phyloP scores from a whole-genome alignment of 2,888 invertebrate genomes.

The Drosophila ochracea region DNA sequence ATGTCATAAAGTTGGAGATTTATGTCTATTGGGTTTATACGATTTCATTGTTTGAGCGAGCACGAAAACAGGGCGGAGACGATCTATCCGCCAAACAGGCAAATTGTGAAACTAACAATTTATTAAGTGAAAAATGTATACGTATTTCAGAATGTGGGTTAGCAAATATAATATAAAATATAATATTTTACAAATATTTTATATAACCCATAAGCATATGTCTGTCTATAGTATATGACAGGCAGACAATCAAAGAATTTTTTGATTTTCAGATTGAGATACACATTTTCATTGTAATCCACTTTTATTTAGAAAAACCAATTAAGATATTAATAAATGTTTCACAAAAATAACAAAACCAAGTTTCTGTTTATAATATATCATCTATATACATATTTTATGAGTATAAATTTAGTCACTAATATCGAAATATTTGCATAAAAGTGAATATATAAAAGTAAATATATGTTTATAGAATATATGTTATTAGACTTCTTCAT shows the following conservation, averaged over 20 bases:
- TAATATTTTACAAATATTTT: background rate
- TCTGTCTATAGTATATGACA: background rate
- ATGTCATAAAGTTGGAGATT: conserved; percentile 81
- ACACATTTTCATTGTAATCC: background rate
- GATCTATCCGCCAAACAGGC: conserved; percentile 28
- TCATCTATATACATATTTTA: background rate
- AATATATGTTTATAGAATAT: background rate
- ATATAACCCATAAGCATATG: background rate
- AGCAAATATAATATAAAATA: background rate
- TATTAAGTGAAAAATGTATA: background rate
- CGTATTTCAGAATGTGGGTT: background rate
- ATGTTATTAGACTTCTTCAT: background rate
- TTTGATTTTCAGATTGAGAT: background rate
- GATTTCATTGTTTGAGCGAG: conserved; percentile 42
- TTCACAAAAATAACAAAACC: background rate
- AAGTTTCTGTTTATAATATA: background rate
- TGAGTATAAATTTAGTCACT: background rate
- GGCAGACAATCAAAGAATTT: background rate
- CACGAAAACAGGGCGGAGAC: conserved; percentile 12
- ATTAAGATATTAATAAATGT: background rate
- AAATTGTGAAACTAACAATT: conserved; percentile 35
- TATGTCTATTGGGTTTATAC: conserved; percentile 60
- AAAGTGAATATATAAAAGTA: background rate
- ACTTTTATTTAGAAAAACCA: background rate
- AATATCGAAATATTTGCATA: background rate